Percentiles rank a stretch among this genome's conserved stretches.
Evolutionary conservation across 2,113 vertebrate species (phyloP).

Genomic region (Pedetes capensis): DNA sequence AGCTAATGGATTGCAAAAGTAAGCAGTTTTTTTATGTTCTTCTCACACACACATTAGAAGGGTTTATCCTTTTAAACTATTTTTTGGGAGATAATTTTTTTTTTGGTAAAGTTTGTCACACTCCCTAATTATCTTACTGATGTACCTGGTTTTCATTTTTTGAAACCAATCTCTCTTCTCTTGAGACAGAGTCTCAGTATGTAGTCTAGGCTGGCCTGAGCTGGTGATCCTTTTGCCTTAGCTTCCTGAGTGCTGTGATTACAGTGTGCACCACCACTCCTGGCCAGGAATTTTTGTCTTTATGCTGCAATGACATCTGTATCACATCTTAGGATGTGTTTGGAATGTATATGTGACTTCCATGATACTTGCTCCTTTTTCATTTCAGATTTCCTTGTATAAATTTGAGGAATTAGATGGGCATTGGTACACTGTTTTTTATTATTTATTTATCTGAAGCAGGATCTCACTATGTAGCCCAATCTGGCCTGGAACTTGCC

Average conservation of each 20-base stretch:
- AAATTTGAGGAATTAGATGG: background rate
- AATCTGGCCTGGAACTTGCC: too few species aligned
- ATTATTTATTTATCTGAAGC: too few species aligned
- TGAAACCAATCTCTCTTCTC: too few species aligned
- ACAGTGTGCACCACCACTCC: background rate
- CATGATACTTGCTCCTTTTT: background rate
- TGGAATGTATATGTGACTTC: background rate
- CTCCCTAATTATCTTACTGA: background rate
- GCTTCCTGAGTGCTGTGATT: background rate
- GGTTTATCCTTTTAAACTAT: conserved; percentile 25
- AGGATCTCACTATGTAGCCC: too few species aligned
- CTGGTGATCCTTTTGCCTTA: background rate
- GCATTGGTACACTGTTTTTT: background rate
- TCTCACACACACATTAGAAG: background rate
- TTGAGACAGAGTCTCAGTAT: too few species aligned
- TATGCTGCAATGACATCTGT: background rate
- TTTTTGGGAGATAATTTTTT: background rate
- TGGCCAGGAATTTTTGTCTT: background rate
- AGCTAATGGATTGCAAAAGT: background rate
- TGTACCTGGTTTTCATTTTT: conserved; percentile 39
- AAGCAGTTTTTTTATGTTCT: background rate
- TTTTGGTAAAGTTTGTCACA: background rate
- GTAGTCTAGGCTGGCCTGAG: background rate
- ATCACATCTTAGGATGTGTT: background rate
- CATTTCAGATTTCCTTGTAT: conserved; percentile 18